Percentiles rank a stretch among this genome's conserved stretches.
These are phyloP conservation scores for Trachelus stipa DNA, from an alignment of 2,888 invertebrate genomes.

Conservation along the genomic window DNA sequence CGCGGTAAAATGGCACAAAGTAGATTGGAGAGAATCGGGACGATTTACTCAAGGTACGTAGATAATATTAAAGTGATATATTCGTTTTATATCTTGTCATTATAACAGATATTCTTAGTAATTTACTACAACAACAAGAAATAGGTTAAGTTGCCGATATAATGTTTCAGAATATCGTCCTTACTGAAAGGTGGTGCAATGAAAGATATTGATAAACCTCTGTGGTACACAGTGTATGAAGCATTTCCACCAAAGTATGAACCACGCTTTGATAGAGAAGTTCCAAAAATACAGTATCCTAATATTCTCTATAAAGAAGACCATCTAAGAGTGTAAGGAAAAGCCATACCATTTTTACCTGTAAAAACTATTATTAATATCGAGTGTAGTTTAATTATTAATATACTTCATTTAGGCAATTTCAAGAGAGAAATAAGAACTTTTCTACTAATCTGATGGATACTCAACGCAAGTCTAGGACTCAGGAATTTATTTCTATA, in stretches of 20 bases:
- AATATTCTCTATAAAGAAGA: slow-evolving; percentile 89
- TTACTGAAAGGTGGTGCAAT: slow-evolving; percentile 84
- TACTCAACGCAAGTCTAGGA: slow-evolving; percentile 69
- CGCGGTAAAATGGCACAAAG: slow-evolving; percentile 56
- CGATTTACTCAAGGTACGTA: slow-evolving; percentile 56
- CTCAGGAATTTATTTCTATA: slow-evolving; percentile 73
- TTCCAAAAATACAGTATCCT: slow-evolving; percentile 72
- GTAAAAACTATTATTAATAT: slow-evolving; percentile 13
- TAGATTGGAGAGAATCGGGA: slow-evolving; percentile 59
- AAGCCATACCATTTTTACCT: neutral
- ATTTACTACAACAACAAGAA: neutral
- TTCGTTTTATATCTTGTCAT: neutral
- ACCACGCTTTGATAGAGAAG: slow-evolving; percentile 80
- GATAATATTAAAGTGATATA: neutral
- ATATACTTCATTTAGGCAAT: slow-evolving; percentile 70
- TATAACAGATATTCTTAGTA: neutral
- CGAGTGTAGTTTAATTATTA: slow-evolving; percentile 12
- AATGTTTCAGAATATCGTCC: slow-evolving; percentile 76
- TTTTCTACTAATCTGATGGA: slow-evolving; percentile 71
- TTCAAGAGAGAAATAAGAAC: slow-evolving; percentile 73
- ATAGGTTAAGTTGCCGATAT: slow-evolving; percentile 1
- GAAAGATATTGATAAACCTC: slow-evolving; percentile 83
- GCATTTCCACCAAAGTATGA: slow-evolving; percentile 90
- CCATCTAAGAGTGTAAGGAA: slow-evolving; percentile 81
- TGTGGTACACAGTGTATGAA: slow-evolving; percentile 94